Conservation (phyloP, 2,797 vertebrate genomes). For the Lithobates pipiens region DNA sequence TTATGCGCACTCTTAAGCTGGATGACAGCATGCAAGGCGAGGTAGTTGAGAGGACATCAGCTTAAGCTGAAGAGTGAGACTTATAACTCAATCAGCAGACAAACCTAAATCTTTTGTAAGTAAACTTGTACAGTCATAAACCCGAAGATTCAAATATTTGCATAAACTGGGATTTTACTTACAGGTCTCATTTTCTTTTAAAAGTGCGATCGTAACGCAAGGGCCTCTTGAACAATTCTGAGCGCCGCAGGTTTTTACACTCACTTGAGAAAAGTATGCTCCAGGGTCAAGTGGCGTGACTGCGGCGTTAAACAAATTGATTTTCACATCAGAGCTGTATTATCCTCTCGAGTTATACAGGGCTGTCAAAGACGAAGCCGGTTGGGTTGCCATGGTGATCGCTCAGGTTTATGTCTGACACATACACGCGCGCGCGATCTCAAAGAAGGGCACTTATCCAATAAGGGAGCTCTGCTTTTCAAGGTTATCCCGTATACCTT, state of each 20-base stretch:
- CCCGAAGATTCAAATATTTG: too few relatives aligned
- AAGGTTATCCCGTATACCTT: constrained; percentile 32
- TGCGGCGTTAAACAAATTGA: constrained; percentile 20
- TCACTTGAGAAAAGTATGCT: neutral
- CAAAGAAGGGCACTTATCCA: constrained; percentile 40
- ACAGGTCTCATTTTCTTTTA: neutral
- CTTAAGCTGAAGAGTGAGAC: too few relatives aligned
- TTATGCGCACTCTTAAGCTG: too few relatives aligned
- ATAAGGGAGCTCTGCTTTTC: constrained; percentile 12
- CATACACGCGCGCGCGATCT: neutral
- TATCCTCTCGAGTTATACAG: constrained; percentile 13
- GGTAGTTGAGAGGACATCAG: too few relatives aligned
- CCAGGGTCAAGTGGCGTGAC: neutral
- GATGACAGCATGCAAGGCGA: too few relatives aligned
- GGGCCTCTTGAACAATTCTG: neutral
- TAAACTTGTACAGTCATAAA: too few relatives aligned
- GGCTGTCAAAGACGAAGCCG: constrained; percentile 26
- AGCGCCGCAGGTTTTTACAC: neutral
- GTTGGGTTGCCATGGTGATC: constrained; percentile 59
- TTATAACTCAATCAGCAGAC: too few relatives aligned
- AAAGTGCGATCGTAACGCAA: neutral
- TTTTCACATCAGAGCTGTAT: constrained; percentile 29
- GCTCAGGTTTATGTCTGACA: constrained; percentile 36
- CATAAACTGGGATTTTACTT: too few relatives aligned
- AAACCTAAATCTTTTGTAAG: too few relatives aligned